Evolutionary conservation across 2,797 vertebrate species (phyloP), one percentile per base, ranked within the genome.

Genomic region (Thripadectes ignobilis): DNA sequence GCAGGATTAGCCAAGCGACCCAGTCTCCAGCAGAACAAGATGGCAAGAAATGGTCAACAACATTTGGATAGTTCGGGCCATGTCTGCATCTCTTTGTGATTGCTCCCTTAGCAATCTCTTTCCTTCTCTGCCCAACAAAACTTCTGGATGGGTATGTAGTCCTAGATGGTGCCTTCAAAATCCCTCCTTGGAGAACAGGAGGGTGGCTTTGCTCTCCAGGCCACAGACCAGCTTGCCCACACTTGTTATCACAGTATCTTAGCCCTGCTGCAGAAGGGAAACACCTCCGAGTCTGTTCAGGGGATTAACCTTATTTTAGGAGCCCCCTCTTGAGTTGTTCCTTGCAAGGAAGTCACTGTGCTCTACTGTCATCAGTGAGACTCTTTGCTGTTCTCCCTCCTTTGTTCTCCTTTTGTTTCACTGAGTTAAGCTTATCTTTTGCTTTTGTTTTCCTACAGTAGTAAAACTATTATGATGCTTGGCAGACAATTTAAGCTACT

Each of bases 381-480:
- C 80, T 92, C 80, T 92, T 29, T 55, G 29, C 90, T 69, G 38
- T 71, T 93, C 78, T 69, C 26, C 63, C 46, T 54, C 46, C 85
- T 97, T 96, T 97, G 94, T 97, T 97, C 84, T 94, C 67, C 51
- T 77, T 93, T 94, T 93, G 92, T 95, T 95, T 96, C 95, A 94
- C 15, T 55, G 94, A 97, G 92, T 97, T 95, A 96, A 92, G 86
- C 93, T 97, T 95, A 95, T 95, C 97, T 97, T 92, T 69, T 88
- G 74, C 97, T 97, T 97, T 97, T 98, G 95, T 98, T 97, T 97
- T 97, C 95, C 96, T 83, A 58, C 74, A 62, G 76, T 92, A 97
- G 97, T 97, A 97, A 96, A 97, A 97, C 65, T 75, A 95, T 94
- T 96, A 96, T 61, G 86, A 97, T 96, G 94, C 92, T 91, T 79